A percentile compares a stretch with the other conserved stretches of the same genome.
phyloP scores from a whole-genome alignment of 2,888 invertebrate species.

The Drosophila falleni region DNA sequence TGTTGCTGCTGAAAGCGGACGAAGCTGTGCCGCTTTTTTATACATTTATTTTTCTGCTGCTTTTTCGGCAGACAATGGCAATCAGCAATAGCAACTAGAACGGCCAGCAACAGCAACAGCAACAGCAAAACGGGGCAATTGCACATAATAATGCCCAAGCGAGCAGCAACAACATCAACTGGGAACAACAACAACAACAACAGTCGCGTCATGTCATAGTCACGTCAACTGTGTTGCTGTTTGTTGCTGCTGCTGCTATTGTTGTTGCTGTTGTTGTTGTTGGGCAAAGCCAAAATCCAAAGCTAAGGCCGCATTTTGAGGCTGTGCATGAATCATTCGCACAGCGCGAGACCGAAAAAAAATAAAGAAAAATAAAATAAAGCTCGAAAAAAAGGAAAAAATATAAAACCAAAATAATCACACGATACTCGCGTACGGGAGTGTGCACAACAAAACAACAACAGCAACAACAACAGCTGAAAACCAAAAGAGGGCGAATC shows the following conservation, averaged over 20 bases:
- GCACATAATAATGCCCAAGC: slow-evolving; percentile 78
- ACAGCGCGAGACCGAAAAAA: slow-evolving; percentile 57
- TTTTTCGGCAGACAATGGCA: slow-evolving; percentile 77
- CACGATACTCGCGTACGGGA: slow-evolving; percentile 65
- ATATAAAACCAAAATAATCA: slow-evolving; percentile 69
- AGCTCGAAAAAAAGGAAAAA: slow-evolving; percentile 28
- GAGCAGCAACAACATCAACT: slow-evolving; percentile 57
- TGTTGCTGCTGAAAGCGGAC: slow-evolving; percentile 53
- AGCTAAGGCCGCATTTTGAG: slow-evolving; percentile 66
- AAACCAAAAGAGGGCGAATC: slow-evolving; percentile 58
- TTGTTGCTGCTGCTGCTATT: slow-evolving; percentile 54
- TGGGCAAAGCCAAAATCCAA: slow-evolving; percentile 55
- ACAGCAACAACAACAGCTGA: slow-evolving; percentile 20
- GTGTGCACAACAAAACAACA: slow-evolving; percentile 48
- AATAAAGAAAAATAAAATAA: slow-evolving; percentile 29
- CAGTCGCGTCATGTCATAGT: slow-evolving; percentile 80
- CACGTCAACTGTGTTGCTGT: slow-evolving; percentile 78
- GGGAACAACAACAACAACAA: slow-evolving; percentile 45
- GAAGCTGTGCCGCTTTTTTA: slow-evolving; percentile 70
- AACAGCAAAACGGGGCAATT: slow-evolving; percentile 60
- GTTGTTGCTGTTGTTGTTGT: slow-evolving; percentile 21
- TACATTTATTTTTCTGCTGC: slow-evolving; percentile 64
- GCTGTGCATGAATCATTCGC: slow-evolving; percentile 80
- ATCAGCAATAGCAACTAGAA: slow-evolving; percentile 79
- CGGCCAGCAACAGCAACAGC: slow-evolving; percentile 68